phyloP scores from a whole-genome alignment of 2,797 vertebrate species.

The Falco rusticolus region DNA sequence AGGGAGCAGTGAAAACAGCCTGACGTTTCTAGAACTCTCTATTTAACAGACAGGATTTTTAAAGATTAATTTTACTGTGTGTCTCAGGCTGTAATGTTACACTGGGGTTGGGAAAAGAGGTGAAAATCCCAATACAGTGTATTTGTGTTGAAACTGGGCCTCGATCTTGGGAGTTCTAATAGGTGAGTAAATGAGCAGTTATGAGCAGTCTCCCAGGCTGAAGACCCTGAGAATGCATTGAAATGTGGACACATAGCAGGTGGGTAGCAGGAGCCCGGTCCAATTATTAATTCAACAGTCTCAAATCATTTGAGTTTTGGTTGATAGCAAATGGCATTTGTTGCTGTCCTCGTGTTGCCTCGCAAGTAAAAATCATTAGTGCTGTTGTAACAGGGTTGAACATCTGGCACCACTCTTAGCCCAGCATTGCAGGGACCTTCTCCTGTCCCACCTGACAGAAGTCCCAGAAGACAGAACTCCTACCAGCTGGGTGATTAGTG shows the following conservation, averaged over 20 bases:
- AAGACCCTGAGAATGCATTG: not conserved
- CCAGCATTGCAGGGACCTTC: not conserved
- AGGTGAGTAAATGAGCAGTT: not conserved
- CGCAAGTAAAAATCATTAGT: not conserved
- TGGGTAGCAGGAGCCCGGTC: not conserved
- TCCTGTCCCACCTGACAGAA: not conserved
- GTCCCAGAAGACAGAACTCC: not conserved
- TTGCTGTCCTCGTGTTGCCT: not conserved
- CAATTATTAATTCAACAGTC: not conserved
- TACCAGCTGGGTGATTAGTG: not conserved
- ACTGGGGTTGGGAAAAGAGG: not conserved
- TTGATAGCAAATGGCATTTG: not conserved
- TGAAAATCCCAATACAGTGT: not conserved
- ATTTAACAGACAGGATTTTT: not conserved
- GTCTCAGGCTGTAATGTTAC: not conserved
- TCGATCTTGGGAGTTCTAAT: not conserved
- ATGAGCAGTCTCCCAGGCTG: not conserved
- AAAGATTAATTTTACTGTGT: not conserved
- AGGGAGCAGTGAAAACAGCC: not conserved
- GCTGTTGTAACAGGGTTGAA: rapidly evolving
- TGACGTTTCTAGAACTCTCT: not conserved
- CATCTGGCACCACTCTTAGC: not conserved
- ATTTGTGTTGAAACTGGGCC: not conserved
- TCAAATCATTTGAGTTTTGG: not conserved
- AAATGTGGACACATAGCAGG: not conserved